These are phyloP conservation scores for Slavum lentiscoides DNA, from an alignment of 2,888 invertebrate genomes.

Conservation along the genomic window DNA sequence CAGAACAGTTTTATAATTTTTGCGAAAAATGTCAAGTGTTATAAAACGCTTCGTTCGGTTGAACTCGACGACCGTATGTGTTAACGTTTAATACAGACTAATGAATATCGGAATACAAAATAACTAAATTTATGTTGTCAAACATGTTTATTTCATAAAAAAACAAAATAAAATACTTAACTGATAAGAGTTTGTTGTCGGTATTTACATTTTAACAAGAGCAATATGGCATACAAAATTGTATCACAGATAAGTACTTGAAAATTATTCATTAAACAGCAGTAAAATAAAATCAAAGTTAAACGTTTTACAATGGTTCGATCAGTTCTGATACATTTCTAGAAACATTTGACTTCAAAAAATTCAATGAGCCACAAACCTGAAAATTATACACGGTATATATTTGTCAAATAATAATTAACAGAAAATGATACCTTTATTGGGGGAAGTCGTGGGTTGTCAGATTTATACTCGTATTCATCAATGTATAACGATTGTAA, in stretches of 20 bases:
- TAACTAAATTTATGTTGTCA: neutral
- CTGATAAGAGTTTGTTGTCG: too few relatives aligned
- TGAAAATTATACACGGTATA: conserved; percentile 3
- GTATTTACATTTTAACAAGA: neutral
- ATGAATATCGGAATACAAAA: neutral
- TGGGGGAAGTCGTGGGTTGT: conserved; percentile 13
- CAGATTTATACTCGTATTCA: conserved; percentile 46
- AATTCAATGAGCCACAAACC: conserved; percentile 21
- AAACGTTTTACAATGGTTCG: neutral
- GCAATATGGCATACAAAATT: neutral
- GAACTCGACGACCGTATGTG: too few relatives aligned
- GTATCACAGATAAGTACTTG: conserved; percentile 4
- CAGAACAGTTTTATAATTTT: too few relatives aligned
- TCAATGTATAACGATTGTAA: conserved; percentile 55
- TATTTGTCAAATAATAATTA: neutral
- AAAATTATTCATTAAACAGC: neutral
- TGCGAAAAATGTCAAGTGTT: too few relatives aligned
- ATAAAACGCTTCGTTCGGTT: too few relatives aligned
- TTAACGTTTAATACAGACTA: neutral
- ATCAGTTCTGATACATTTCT: conserved; percentile 37
- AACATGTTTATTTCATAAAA: neutral
- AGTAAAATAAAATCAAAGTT: neutral
- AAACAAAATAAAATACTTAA: neutral
- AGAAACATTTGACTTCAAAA: conserved; percentile 3
- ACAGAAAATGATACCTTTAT: conserved; percentile 10